Conservation (phyloP, 2,888 invertebrate genomes). For the Trachelus iudaicus region DNA sequence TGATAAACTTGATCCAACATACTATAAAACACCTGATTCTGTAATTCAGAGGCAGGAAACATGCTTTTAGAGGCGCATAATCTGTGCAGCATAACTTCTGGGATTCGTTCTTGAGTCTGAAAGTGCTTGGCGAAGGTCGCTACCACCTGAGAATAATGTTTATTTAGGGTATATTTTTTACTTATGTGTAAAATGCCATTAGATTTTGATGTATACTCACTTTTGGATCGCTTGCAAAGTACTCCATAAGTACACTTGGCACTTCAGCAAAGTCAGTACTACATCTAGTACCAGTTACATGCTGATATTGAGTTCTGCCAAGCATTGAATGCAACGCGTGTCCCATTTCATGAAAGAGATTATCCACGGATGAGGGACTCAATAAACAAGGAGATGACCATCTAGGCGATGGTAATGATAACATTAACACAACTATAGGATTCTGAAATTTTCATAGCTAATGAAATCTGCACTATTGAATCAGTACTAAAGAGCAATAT, state of each 20-base stretch:
- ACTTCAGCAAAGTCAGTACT: conserved; percentile 99
- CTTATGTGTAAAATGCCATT: background rate
- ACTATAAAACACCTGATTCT: conserved; percentile 92
- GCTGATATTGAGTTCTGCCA: conserved; percentile 94
- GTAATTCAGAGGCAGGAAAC: conserved; percentile 90
- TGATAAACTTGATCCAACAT: conserved; percentile 93
- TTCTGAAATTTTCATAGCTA: conserved; percentile 66
- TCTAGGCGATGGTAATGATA: conserved; percentile 84
- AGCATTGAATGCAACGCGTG: conserved; percentile 99
- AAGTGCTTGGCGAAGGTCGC: conserved; percentile 90
- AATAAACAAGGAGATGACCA: conserved; percentile 83
- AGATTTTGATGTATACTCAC: conserved; percentile 61
- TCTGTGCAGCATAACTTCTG: conserved; percentile 81
- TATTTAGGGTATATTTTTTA: background rate
- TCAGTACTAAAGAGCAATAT: background rate
- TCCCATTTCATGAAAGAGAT: conserved; percentile 98
- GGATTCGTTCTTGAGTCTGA: conserved; percentile 86
- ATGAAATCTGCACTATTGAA: background rate
- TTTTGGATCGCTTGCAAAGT: conserved; percentile 90
- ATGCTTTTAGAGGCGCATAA: conserved; percentile 87
- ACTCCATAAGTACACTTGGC: conserved; percentile 98
- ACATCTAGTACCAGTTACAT: conserved; percentile 97
- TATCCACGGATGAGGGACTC: conserved; percentile 88
- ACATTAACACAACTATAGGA: conserved; percentile 93
- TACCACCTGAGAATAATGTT: conserved; percentile 72